phyloP scores from a whole-genome alignment of 2,888 invertebrate genomes.

The Coleophora flavipennella region DNA sequence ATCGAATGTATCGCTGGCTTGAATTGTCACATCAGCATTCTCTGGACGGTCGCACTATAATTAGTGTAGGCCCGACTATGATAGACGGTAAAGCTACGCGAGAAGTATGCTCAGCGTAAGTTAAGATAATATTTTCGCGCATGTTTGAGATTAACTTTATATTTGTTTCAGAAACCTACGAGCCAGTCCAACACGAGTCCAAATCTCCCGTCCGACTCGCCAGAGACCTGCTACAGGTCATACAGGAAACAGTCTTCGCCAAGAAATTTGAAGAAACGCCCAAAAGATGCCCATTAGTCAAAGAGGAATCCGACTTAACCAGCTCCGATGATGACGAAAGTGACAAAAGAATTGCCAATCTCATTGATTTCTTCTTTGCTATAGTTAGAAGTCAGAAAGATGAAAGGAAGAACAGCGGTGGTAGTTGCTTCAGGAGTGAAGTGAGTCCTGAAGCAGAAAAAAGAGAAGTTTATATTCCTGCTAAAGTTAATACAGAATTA shows the following conservation, averaged over 20 bases:
- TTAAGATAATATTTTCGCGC: no score
- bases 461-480: constrained; percentile 31
- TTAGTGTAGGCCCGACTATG: no score
- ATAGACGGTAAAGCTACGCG: no score
- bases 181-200: constrained; percentile 38
- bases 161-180: constrained; percentile 26
- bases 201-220: constrained; percentile 53
- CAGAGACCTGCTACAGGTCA: constrained; percentile 55
- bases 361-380: constrained; percentile 66
- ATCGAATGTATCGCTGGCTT: no score
- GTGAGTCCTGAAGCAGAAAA: constrained; percentile 44
- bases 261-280: constrained; percentile 45
- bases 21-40: no score
- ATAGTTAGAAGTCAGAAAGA: constrained; percentile 63
- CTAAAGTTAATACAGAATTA: constrained; percentile 49
- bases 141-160: no score
- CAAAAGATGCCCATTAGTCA: constrained; percentile 54
- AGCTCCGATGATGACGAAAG: constrained; percentile 55
- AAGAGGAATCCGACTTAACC: constrained; percentile 54
- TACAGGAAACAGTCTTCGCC: constrained; percentile 59
- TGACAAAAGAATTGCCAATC: constrained; percentile 56
- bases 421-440: constrained; percentile 59
- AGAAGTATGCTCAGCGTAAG: no score
- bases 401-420: constrained; percentile 54
- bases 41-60: no score